Base-by-base conservation (phyloP, 2,797 vertebrate species). In the Poeciliopsis paucimaculata region DNA sequence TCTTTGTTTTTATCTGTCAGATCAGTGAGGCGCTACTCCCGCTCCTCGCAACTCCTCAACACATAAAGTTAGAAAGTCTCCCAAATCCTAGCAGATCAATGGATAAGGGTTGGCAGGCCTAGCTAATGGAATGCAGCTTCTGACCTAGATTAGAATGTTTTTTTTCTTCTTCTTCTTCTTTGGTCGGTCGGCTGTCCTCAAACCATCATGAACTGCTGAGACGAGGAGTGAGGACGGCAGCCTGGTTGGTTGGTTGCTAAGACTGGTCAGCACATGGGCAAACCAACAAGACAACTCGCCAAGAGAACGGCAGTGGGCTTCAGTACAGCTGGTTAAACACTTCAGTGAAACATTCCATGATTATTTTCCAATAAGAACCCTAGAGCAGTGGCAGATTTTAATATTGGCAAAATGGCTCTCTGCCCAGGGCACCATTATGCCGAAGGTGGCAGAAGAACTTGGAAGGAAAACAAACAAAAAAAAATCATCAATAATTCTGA, bases 1-100 rank as follows among this genome's bases (percentile, higher is more conserved):
- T 94, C 92, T 94, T 89, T 92, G 90, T 93, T 94, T 93, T 94
- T 94, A 94, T 94, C 94, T 89, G 92, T 93, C 93, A 92, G 92
- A 94, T 94, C 93, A 91, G 90, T 82, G 78, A 93, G 89, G 82
- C 88, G 39, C 85, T 77, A 86, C 89, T 91, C 91, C 84, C 90
- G 84, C 89, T 89, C 92, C 87, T 80, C 87, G 88, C 87, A 92
- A 89, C 88, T 92, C 85, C 88, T 93, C 91, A 90, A 93, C 93
- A 93, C 93, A 92, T 90, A 91, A 94, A 94, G 92, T 94, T 93
- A 91, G 88, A 92, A 91, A 94, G 89, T 93, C 90, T 93, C 84
- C 90, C 86, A 91, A 93, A 94, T 93, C 90, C 75, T 57, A 70
- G 90, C 89, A 92, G 94, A 95, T 95, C 94, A 93, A 92, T 94